A percentile compares a stretch with the other conserved stretches of the same genome.
phyloP scores from a whole-genome alignment of 2,113 vertebrate genomes.

The Galbula dea region DNA sequence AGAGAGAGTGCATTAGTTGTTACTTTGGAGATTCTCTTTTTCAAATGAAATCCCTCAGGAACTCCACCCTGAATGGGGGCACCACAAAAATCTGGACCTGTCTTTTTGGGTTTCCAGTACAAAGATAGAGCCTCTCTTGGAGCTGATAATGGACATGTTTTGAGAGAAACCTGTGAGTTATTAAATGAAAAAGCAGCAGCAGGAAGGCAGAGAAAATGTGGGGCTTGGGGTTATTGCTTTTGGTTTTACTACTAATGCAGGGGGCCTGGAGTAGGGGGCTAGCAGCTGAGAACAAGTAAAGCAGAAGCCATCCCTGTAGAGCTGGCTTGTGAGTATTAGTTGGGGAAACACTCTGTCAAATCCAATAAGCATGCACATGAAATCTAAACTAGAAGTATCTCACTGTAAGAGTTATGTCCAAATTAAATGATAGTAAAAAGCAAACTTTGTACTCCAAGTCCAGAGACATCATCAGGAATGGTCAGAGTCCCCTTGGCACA shows the following conservation, averaged over 20 bases:
- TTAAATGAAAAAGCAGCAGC: background rate
- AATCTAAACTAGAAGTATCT: background rate
- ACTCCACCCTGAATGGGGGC: no score
- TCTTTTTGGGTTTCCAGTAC: background rate
- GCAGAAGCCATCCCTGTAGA: background rate
- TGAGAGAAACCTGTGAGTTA: background rate
- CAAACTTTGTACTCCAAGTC: background rate
- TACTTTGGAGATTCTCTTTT: background rate
- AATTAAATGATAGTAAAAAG: background rate
- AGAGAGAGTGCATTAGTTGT: accelerated
- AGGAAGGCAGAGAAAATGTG: background rate
- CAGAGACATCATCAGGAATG: accelerated
- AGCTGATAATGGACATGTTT: background rate
- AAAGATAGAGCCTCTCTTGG: background rate
- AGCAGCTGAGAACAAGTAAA: background rate
- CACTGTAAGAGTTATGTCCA: background rate
- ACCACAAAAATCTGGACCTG: background rate
- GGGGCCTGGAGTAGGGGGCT: background rate
- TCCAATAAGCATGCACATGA: background rate
- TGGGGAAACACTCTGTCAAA: background rate
- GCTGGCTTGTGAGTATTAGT: background rate
- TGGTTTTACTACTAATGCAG: background rate
- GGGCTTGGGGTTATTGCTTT: background rate
- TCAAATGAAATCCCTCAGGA: background rate
- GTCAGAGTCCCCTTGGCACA: no score